Base-by-base conservation (phyloP, 2,888 invertebrate genomes). In the Brenthis daphne region DNA sequence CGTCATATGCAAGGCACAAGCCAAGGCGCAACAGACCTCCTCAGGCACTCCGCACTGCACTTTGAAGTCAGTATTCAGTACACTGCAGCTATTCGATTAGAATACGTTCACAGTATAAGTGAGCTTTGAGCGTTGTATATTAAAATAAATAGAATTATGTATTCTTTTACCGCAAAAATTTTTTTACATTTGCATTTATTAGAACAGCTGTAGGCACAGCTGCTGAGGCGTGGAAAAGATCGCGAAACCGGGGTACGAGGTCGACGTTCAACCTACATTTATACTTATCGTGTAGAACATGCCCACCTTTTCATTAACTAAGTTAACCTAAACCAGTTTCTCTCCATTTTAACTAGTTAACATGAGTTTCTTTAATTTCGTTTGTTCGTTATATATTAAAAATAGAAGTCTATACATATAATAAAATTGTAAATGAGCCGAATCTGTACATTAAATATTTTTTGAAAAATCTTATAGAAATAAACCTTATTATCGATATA, bases 201-300 rank as follows among this genome's bases (percentile, higher is more conserved):
- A 60, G 20, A 64, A n/a, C 43, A 56, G 20, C 6, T 51, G 51
- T 37, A 33, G 58, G 16, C 47, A 29, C 24, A 48, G 47, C 57
- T 48, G 63, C 56, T 33, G 29, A 29, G 53, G 12, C 47, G 65
- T 50, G 51, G 58, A 55, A 51, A 54, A 12, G 29, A 54, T 54
- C 55, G 63, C 68, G 64, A 68, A 43, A 56, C 61, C 65, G 53
- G 51, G 63, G 56, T 56, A 61, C 69, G 72, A 74, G 74, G 71
- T 73, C 74, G 67, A 56, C 65, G 55, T 61, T 64, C 68, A 73
- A 71, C 74, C 74, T 74, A 74, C 73, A 73, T 74, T 72, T 72
- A 64, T 54, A 57, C 70, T 68, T 70, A 71, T 67, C 67, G 69
- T 64, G 67, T 64, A 56, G 37, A 70, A 61, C 54, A 64, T 67